Conservation (phyloP, 2,113 vertebrate genomes). For the Myxocyprinus asiaticus region DNA sequence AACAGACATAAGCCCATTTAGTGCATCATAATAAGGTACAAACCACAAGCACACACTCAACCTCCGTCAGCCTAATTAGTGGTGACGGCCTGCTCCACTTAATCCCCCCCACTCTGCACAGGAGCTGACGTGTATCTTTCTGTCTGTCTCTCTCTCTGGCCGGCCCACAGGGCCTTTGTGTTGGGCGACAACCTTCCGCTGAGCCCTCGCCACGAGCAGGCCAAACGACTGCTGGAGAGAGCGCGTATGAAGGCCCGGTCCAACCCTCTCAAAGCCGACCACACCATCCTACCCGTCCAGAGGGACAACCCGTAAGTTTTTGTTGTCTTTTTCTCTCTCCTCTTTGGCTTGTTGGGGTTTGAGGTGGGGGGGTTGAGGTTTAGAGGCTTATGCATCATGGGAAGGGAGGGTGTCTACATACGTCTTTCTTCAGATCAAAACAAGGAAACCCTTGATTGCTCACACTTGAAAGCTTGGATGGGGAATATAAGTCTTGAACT, state of each 20-base stretch:
- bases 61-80: slow-evolving; percentile 68
- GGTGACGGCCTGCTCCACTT: slow-evolving; percentile 64
- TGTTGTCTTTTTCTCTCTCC: slow-evolving; percentile 21
- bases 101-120: slow-evolving; percentile 67
- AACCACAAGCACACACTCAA: slow-evolving; percentile 48
- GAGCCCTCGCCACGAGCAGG: slow-evolving; percentile 79
- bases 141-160: slow-evolving; percentile 50
- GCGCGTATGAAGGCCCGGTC: slow-evolving; percentile 86
- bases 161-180: slow-evolving; percentile 71
- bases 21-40: slow-evolving; percentile 36
- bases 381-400: slow-evolving; percentile 28
- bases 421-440: background rate
- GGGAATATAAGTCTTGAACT: background rate
- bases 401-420: slow-evolving; percentile 4
- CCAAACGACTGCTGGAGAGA: slow-evolving; percentile 77
- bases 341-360: background rate
- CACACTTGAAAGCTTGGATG: background rate
- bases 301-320: slow-evolving; percentile 76
- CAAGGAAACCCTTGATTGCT: background rate
- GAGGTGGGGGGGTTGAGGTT: slow-evolving; percentile 5
- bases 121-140: slow-evolving; percentile 63
- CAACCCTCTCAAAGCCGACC: slow-evolving; percentile 87
- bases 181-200: slow-evolving; percentile 66
- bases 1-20: slow-evolving; percentile 38
- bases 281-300: slow-evolving; percentile 78